Conservation (phyloP, 2,113 vertebrate genomes). For the Dasyornis broadbenti region DNA sequence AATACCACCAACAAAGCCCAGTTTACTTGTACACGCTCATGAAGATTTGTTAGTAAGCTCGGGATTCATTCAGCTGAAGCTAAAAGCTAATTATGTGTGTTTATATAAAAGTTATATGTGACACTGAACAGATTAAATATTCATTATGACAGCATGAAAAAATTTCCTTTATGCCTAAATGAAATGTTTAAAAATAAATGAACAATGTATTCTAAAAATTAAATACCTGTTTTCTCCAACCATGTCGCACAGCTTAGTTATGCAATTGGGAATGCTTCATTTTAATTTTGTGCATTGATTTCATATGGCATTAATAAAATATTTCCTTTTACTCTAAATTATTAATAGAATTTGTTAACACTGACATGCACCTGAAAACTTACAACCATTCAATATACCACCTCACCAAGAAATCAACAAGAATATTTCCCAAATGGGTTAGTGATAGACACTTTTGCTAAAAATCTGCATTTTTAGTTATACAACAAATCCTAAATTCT, state of each 20-base stretch:
- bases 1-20: background rate
- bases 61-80: background rate
- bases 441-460: background rate
- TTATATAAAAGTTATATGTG: slow-evolving; percentile 59
- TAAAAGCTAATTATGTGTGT: slow-evolving; percentile 30
- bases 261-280: slow-evolving; percentile 35
- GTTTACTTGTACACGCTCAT: background rate
- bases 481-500: background rate
- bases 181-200: slow-evolving; percentile 59
- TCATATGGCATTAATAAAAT: slow-evolving; percentile 61
- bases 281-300: slow-evolving; percentile 54
- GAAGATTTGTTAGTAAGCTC: background rate
- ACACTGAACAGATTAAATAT: slow-evolving; percentile 54
- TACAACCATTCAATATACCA: background rate
- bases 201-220: slow-evolving; percentile 49
- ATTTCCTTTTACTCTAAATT: slow-evolving; percentile 47
- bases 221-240: slow-evolving; percentile 42
- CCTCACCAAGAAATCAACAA: slow-evolving; percentile 23
- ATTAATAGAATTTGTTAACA: slow-evolving; percentile 52
- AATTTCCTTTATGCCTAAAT: slow-evolving; percentile 42
- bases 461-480: background rate
- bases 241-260: slow-evolving; percentile 1
- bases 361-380: slow-evolving; percentile 15
- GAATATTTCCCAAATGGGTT: background rate
- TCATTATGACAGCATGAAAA: slow-evolving; percentile 28